Base-by-base conservation (phyloP, 2,113 vertebrate genomes). In the Prionailurus viverrinus region DNA sequence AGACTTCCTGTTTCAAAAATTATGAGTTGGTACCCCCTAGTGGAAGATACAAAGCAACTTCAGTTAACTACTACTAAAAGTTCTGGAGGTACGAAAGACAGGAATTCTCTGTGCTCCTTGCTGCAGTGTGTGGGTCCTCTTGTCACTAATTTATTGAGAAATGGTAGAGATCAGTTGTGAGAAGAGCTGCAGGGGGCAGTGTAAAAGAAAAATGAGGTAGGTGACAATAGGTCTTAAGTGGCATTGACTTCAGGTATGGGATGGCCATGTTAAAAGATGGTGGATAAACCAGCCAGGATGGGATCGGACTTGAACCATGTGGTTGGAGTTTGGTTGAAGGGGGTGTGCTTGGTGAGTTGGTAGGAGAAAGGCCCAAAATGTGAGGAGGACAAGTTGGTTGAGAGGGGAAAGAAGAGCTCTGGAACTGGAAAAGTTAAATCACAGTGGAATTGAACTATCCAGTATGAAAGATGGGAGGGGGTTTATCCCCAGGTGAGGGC, bases 1-100 rank as follows among this genome's bases (percentile, higher is more conserved):
- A 97, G 96, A 96, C 94, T 95, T 98, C 96, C 88, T 83, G 36
- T 96, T 31, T 13, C 29, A 27, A 92, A 83, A 88, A 15, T 95
- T 69, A 96, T 19, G 9, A 84, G 97, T 66, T 98, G 95, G 95
- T 97, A 97, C 98, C 98, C 98, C 97, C 98, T 98, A 98, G 98
- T 53, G 98, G 98, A 97, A 85, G 86, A 92, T 63, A 29, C 13
- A 53, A 61, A 89, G 91, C 91, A 91, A 45, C 65, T 4, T 10
- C 18, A 21, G 68, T 31, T 73, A 82, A 71, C 27, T 41, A 19
- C 82, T 58, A 19, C 1, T 66, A 1, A 53, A 89, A 79, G 66
- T 3, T 0, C 41, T 13, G 69, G 0, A 15, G 48, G 65, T 55
- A 39, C 84, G 1, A 74, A 78, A 81, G 55, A 51, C 58, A 73